These are phyloP conservation scores for Botia kubotai DNA, from an alignment of 2,797 vertebrate species.

Conservation along the genomic window DNA sequence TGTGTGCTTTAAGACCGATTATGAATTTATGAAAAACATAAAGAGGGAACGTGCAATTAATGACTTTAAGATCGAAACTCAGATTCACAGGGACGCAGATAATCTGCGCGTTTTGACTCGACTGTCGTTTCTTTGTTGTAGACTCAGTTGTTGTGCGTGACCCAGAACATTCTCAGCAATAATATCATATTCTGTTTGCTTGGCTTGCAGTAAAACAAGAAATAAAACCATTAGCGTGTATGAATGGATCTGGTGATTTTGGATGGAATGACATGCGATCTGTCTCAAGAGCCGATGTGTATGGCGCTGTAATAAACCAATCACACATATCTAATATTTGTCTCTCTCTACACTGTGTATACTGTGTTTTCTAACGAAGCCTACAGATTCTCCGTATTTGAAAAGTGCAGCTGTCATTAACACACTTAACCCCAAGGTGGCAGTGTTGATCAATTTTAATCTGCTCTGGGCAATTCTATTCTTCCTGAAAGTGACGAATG, in stretches of 20 bases:
- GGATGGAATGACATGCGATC: constrained; percentile 3
- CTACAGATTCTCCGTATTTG: background rate
- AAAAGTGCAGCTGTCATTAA: background rate
- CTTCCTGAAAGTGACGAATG: background rate
- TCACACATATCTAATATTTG: constrained; percentile 66
- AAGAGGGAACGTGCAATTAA: constrained; percentile 8
- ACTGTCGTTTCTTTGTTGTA: constrained; percentile 33
- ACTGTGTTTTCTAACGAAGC: background rate
- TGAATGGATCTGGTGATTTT: constrained; percentile 30
- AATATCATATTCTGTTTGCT: constrained; percentile 57
- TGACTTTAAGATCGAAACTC: constrained; percentile 21
- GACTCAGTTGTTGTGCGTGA: constrained; percentile 22
- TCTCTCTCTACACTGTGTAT: background rate
- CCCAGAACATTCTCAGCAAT: constrained; percentile 61
- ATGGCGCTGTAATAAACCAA: constrained; percentile 62
- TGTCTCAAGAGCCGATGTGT: constrained; percentile 17
- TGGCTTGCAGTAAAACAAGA: constrained; percentile 47
- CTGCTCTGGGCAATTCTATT: background rate
- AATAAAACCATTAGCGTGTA: constrained; percentile 2
- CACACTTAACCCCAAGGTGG: background rate
- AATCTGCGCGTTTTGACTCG: constrained; percentile 17
- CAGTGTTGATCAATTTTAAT: background rate
- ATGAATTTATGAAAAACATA: constrained; percentile 2
- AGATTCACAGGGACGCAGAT: constrained; percentile 23
- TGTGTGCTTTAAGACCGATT: constrained; percentile 25